phyloP scores from a whole-genome alignment of 2,888 invertebrate species.

The Himalopsyche kuldschensis region DNA sequence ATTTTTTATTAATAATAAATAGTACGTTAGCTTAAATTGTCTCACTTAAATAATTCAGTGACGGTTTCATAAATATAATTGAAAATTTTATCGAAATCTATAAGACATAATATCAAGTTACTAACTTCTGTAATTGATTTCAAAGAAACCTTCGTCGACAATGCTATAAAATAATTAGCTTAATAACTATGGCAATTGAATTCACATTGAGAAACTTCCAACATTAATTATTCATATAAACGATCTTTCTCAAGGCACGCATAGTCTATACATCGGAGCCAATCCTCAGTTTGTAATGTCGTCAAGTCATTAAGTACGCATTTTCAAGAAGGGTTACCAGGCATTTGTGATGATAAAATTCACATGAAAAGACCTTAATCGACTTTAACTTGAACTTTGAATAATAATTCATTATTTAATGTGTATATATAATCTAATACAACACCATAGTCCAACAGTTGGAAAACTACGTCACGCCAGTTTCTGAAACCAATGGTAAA shows the following conservation, averaged over 20 bases:
- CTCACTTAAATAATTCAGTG: neutral
- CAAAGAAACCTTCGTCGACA: neutral
- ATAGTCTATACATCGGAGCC: neutral
- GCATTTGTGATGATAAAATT: neutral
- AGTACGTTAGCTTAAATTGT: too few species aligned
- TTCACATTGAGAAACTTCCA: neutral
- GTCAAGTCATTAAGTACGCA: slow-evolving; percentile 5
- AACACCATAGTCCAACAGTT: too few species aligned
- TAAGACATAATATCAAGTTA: neutral
- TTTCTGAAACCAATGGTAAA: too few species aligned
- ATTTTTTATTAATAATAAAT: too few species aligned
- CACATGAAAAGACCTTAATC: too few species aligned
- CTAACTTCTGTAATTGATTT: neutral
- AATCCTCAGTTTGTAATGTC: slow-evolving; percentile 4
- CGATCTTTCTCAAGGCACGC: neutral
- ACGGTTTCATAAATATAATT: too few species aligned
- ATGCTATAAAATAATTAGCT: neutral
- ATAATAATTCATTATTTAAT: too few species aligned
- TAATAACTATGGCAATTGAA: neutral
- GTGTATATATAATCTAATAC: too few species aligned
- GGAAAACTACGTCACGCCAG: too few species aligned
- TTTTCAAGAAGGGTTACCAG: neutral
- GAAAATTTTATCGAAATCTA: neutral
- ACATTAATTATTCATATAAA: neutral
- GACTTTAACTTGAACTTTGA: too few species aligned